Percentiles rank a stretch among this genome's conserved stretches.
Evolutionary conservation across 2,113 vertebrate genomes (phyloP).

Genomic region (Ptilorrhoa leucosticta): DNA sequence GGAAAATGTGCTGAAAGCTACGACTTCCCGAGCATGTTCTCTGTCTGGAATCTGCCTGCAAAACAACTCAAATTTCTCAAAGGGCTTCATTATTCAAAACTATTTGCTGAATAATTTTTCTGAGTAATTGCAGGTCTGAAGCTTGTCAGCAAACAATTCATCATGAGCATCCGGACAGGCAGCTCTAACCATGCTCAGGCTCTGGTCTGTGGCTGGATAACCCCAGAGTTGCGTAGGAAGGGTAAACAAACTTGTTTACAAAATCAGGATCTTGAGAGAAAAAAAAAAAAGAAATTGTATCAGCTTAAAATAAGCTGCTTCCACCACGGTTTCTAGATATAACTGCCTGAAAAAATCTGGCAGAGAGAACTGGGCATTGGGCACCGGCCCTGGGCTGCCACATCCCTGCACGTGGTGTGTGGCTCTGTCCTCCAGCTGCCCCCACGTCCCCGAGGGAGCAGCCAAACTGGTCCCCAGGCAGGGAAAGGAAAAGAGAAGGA

Average conservation of each 20-base stretch:
- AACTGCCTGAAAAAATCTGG: background rate
- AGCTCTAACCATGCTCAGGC: background rate
- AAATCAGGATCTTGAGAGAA: background rate
- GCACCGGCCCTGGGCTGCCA: background rate
- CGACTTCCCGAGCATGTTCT: background rate
- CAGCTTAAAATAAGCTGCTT: background rate
- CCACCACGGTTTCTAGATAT: background rate
- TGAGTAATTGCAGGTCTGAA: conserved; percentile 41
- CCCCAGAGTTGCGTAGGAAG: background rate
- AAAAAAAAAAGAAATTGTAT: background rate
- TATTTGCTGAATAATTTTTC: conserved; percentile 52
- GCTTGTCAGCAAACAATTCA: conserved; percentile 44
- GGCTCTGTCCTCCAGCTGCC: background rate
- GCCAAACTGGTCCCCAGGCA: background rate
- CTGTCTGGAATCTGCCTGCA: conserved; percentile 36
- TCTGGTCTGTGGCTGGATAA: background rate
- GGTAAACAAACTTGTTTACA: conserved; percentile 9
- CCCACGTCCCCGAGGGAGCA: accelerated
- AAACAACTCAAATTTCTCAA: conserved; percentile 46
- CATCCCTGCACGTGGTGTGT: background rate
- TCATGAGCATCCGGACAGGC: background rate
- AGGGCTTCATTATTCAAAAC: conserved; percentile 52
- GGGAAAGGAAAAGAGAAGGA: background rate
- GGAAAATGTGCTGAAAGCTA: conserved; percentile 12
- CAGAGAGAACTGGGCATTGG: background rate